phyloP scores from a whole-genome alignment of 2,797 vertebrate species.

The Sciurus carolinensis region DNA sequence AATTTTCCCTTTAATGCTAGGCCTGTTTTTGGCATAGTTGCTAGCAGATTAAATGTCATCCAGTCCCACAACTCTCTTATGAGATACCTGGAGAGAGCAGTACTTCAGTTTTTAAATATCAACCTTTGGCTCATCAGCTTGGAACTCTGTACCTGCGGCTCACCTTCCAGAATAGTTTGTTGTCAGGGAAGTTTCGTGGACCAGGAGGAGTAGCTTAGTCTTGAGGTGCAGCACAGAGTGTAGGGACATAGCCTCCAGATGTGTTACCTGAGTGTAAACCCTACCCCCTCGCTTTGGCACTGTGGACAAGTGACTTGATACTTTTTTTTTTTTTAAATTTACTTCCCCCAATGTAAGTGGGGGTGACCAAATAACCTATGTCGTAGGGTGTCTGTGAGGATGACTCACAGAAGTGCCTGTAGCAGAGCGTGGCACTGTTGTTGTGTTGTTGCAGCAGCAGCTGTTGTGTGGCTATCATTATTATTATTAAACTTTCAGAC shows the following conservation, averaged over 20 bases:
- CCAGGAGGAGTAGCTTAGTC: constrained; percentile 39
- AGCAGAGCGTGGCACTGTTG: background rate
- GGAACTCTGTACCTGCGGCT: background rate
- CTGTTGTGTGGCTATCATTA: constrained; percentile 68
- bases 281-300: constrained; percentile 4
- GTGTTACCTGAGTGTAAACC: background rate
- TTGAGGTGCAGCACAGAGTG: constrained; percentile 19
- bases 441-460: background rate
- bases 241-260: constrained; percentile 32
- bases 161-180: constrained; percentile 31
- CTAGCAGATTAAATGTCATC: constrained; percentile 45
- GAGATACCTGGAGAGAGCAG: background rate
- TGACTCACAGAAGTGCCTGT: background rate
- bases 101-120: background rate
- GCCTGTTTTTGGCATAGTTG: background rate
- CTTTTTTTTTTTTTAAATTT: background rate
- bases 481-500: constrained; percentile 88
- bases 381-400: background rate
- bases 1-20: background rate
- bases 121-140: constrained; percentile 6
- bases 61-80: background rate
- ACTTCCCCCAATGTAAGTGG: background rate
- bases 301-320: background rate
- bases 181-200: constrained; percentile 42
- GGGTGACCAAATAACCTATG: background rate